phyloP scores from a whole-genome alignment of 2,113 vertebrate species.

The Ancistrus triradiatus region DNA sequence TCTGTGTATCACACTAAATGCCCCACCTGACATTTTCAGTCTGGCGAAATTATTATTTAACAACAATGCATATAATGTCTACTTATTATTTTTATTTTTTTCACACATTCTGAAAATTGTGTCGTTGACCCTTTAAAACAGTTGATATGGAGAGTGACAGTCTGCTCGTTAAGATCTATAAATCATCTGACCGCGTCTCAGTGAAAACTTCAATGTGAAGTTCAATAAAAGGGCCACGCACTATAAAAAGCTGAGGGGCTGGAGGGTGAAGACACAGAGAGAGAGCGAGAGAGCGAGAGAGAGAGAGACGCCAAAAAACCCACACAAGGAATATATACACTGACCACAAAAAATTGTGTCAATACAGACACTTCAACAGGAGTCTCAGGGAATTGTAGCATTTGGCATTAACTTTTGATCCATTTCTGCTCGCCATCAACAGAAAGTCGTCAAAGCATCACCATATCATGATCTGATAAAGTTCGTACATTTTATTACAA shows the following conservation, averaged over 20 bases:
- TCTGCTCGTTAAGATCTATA: too few relatives aligned
- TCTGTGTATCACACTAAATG: too few relatives aligned
- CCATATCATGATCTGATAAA: slow-evolving; percentile 21
- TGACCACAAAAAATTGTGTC: slow-evolving; percentile 17
- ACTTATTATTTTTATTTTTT: too few relatives aligned
- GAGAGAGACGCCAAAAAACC: background rate
- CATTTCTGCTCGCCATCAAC: background rate
- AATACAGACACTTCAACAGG: slow-evolving; percentile 20
- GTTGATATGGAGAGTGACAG: too few relatives aligned
- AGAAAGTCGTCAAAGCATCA: background rate
- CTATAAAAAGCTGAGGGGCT: background rate
- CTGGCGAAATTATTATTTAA: too few relatives aligned
- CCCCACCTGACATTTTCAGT: too few relatives aligned
- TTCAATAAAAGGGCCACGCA: background rate
- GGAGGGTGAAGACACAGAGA: too few relatives aligned
- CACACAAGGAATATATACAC: slow-evolving; percentile 12
- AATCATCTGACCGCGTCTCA: background rate
- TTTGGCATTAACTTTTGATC: slow-evolving; percentile 30
- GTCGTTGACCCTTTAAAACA: background rate
- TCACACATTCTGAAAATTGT: too few relatives aligned
- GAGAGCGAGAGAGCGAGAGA: background rate
- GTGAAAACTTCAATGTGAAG: slow-evolving; percentile 35
- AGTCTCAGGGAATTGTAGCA: slow-evolving; percentile 34
- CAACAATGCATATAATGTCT: too few relatives aligned
- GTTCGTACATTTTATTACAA: slow-evolving; percentile 45